Percentiles rank a stretch among this genome's conserved stretches.
Evolutionary conservation across 1,140 invertebrate genomes (phyloP).

Genomic region (Heliconius himera): DNA sequence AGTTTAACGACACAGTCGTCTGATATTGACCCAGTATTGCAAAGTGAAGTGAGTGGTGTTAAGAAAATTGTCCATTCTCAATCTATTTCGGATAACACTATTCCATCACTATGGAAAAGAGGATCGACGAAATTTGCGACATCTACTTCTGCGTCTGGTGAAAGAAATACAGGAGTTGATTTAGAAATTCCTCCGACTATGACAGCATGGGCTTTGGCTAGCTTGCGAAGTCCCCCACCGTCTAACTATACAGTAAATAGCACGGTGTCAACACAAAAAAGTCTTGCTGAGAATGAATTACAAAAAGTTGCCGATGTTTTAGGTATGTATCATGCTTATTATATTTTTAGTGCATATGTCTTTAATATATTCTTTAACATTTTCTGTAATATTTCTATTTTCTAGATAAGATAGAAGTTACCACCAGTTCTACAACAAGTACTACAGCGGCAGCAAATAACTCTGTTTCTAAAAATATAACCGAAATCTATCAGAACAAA

Average conservation of each 20-base stretch:
- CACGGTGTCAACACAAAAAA: slow-evolving; percentile 59
- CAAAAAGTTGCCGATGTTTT: slow-evolving; percentile 67
- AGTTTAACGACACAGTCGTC: slow-evolving; percentile 68
- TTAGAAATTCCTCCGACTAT: slow-evolving; percentile 72
- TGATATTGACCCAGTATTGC: slow-evolving; percentile 72
- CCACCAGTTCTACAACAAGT: slow-evolving; percentile 43
- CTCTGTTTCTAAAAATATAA: slow-evolving; percentile 54
- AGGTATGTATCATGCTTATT: slow-evolving; percentile 49
- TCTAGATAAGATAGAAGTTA: slow-evolving; percentile 63
- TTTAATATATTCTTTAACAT: background rate
- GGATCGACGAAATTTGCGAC: slow-evolving; percentile 67
- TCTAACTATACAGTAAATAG: slow-evolving; percentile 49
- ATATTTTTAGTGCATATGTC: too few species aligned
- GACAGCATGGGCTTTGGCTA: slow-evolving; percentile 71
- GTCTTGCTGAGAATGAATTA: slow-evolving; percentile 69
- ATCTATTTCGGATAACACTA: slow-evolving; percentile 71
- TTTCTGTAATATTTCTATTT: slow-evolving; percentile 15
- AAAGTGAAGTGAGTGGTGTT: slow-evolving; percentile 63
- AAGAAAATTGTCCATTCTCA: slow-evolving; percentile 72
- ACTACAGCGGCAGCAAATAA: slow-evolving; percentile 50
- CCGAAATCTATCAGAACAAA: slow-evolving; percentile 62
- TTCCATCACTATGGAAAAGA: slow-evolving; percentile 70
- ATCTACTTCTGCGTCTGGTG: slow-evolving; percentile 53
- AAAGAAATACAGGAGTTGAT: slow-evolving; percentile 51
- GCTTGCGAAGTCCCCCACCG: slow-evolving; percentile 61